phyloP scores from a whole-genome alignment of 2,113 vertebrate genomes.

The Eolophus roseicapilla region DNA sequence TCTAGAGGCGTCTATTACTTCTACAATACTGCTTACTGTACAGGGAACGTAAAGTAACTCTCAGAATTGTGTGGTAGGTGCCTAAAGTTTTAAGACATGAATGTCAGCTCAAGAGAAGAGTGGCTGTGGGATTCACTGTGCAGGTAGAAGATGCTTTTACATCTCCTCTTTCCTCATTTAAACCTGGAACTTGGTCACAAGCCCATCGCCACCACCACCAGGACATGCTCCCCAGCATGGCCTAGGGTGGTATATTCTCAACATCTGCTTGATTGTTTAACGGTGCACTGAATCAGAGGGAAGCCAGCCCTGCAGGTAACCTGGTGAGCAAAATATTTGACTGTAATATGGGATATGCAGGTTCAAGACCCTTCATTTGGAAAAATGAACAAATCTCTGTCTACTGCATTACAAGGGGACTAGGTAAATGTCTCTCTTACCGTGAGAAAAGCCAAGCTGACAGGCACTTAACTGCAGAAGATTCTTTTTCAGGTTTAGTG shows the following conservation, averaged over 20 bases:
- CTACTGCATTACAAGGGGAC: neutral
- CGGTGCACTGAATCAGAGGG: neutral
- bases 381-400: neutral
- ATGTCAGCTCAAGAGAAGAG: neutral
- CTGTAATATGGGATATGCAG: neutral
- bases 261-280: neutral
- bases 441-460: neutral
- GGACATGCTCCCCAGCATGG: neutral
- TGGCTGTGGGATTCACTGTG: neutral
- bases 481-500: neutral
- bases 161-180: neutral
- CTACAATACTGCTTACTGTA: neutral
- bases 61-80: neutral
- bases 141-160: neutral
- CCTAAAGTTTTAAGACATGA: neutral
- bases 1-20: neutral
- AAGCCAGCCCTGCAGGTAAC: neutral
- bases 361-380: neutral
- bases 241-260: neutral
- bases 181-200: neutral
- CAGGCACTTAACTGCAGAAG: neutral
- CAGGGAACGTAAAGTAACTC: neutral
- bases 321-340: neutral
- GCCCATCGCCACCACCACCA: neutral
- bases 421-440: neutral